Conservation (phyloP, 2,797 vertebrate genomes). For the Brotogeris chrysoptera region DNA sequence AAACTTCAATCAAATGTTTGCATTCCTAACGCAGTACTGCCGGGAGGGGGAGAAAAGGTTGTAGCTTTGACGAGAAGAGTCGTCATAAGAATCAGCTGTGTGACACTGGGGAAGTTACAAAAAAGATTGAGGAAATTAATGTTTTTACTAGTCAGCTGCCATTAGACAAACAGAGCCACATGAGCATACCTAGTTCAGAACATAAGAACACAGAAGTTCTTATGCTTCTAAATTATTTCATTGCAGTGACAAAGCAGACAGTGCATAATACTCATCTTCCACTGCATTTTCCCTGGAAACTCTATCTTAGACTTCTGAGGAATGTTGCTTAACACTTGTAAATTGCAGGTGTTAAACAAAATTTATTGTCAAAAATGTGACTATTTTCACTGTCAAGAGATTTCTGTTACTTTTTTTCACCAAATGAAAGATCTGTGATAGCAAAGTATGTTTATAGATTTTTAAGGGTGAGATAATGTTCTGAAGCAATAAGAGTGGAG, state of each 20-base stretch:
- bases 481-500: not conserved
- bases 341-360: not conserved
- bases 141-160: not conserved
- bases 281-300: not conserved
- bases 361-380: not conserved
- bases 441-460: not conserved
- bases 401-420: not conserved
- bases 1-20: constrained; percentile 21
- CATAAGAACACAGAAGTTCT: not conserved
- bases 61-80: not conserved
- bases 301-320: not conserved
- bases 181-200: not conserved
- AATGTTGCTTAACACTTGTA: not conserved
- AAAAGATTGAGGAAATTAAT: not conserved
- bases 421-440: not conserved
- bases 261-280: not conserved
- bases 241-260: not conserved
- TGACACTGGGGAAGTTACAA: not conserved
- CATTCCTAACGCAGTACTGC: not conserved
- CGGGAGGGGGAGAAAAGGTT: not conserved
- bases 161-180: not conserved
- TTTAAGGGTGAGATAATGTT: not conserved
- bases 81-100: not conserved
- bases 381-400: not conserved
- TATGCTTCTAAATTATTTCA: not conserved